Conservation (phyloP, 2,113 vertebrate genomes). For the Vidua macroura region DNA sequence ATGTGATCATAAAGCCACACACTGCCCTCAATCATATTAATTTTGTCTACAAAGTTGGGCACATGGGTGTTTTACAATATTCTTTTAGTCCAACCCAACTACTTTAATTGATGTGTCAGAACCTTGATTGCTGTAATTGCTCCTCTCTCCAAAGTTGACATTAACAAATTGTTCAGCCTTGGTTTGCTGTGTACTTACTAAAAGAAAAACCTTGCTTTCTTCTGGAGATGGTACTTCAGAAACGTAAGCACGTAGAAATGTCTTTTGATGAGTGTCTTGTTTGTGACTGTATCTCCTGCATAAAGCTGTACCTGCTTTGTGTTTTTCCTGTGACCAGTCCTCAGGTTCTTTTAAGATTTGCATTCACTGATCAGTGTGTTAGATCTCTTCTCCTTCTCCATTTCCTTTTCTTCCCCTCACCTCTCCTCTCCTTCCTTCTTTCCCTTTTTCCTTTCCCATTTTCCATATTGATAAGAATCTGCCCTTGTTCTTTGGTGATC, state of each 20-base stretch:
- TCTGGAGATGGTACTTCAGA: neutral
- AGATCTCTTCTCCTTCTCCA: neutral
- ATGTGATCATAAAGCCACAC: neutral
- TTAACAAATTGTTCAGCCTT: conserved; percentile 4
- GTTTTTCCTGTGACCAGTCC: neutral
- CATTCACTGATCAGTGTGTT: neutral
- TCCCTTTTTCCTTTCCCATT: too few species aligned
- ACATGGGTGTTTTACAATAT: neutral
- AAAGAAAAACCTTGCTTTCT: neutral
- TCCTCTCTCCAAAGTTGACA: neutral
- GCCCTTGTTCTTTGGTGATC: neutral
- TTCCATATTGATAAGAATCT: neutral
- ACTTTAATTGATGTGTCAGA: neutral
- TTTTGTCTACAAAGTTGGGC: neutral
- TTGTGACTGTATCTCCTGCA: neutral
- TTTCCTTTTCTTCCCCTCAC: neutral
- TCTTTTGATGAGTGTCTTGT: neutral
- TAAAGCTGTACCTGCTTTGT: neutral
- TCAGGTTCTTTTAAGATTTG: neutral
- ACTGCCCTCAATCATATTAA: fast-evolving
- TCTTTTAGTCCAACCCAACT: neutral
- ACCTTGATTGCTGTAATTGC: neutral
- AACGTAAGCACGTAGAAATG: neutral
- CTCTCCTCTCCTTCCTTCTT: neutral
- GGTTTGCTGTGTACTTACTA: neutral